These are phyloP conservation scores for Chloroclysta siterata DNA, from an alignment of 2,888 invertebrate species.

Conservation along the genomic window DNA sequence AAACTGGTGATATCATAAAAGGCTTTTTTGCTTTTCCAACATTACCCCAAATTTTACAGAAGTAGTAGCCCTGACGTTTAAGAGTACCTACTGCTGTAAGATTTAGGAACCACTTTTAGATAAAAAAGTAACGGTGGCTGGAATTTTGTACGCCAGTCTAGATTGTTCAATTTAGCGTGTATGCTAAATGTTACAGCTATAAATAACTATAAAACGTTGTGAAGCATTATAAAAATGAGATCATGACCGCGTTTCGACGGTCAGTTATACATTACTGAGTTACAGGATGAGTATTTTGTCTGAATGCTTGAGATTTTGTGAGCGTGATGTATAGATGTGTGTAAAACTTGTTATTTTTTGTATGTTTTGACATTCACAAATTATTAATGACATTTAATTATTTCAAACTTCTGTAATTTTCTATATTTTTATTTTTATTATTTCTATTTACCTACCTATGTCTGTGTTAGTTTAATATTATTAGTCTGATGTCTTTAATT, in stretches of 20 bases:
- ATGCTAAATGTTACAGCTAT: conserved; percentile 40
- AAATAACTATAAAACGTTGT: conserved; percentile 42
- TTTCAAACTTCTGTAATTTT: no score
- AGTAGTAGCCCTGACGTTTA: neutral
- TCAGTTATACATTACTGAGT: conserved; percentile 50
- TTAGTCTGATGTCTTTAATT: no score
- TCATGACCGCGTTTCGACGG: conserved; percentile 57
- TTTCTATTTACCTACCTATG: no score
- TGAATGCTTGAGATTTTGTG: no score
- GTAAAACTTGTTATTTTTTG: no score
- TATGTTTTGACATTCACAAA: no score
- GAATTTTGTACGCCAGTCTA: neutral
- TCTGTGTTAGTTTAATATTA: no score
- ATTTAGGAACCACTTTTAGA: neutral
- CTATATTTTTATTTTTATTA: no score
- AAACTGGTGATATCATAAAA: neutral
- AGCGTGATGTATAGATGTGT: no score
- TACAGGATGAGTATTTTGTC: no score
- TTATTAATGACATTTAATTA: no score
- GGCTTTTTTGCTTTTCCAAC: neutral
- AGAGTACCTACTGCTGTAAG: neutral
- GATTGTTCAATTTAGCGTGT: conserved; percentile 21
- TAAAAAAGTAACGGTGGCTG: neutral
- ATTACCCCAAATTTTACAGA: no score
- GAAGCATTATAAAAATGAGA: conserved; percentile 57